Conservation (phyloP, 2,113 vertebrate genomes). For the Mesembrinibis cayennensis region DNA sequence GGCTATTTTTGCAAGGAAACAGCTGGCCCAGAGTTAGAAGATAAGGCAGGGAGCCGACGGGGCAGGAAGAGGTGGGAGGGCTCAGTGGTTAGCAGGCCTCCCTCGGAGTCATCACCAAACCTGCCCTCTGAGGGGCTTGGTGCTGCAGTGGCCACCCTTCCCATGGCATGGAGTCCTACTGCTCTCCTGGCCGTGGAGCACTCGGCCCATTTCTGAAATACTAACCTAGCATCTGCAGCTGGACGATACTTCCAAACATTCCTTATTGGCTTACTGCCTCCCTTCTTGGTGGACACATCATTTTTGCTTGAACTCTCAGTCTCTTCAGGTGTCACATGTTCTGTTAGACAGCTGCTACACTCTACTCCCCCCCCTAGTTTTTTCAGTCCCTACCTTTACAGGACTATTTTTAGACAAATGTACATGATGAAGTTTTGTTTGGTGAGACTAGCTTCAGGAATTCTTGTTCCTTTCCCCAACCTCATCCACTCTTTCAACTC, state of each 20-base stretch:
- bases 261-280: background rate
- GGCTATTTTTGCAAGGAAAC: background rate
- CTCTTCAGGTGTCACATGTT: background rate
- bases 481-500: background rate
- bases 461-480: background rate
- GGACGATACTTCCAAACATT: background rate
- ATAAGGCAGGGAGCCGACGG: fast-evolving
- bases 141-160: background rate
- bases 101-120: background rate
- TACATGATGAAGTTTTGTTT: background rate
- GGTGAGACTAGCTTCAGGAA: background rate
- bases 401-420: background rate
- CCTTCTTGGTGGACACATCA: background rate
- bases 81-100: background rate
- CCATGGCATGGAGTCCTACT: background rate
- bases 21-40: background rate
- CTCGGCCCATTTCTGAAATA: background rate
- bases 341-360: background rate
- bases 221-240: background rate
- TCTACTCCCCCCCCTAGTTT: background rate
- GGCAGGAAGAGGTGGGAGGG: background rate
- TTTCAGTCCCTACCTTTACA: background rate
- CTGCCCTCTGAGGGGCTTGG: background rate
- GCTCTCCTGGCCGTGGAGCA: background rate
- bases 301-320: background rate